Base-by-base conservation (phyloP, 2,797 vertebrate species). In the Chelonia mydas region DNA sequence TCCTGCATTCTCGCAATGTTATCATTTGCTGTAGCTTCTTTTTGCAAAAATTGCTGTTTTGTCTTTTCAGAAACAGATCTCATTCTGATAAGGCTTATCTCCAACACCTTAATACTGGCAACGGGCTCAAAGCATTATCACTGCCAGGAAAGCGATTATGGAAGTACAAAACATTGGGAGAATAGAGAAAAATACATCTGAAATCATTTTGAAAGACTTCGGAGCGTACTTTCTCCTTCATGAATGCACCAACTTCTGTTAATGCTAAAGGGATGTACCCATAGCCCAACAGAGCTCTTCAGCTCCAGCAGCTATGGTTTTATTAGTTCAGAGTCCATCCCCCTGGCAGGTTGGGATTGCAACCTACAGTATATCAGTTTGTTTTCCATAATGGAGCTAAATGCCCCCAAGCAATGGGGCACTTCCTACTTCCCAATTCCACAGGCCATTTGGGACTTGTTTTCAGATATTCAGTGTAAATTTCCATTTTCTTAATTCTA, bases 401-500 rank as follows among this genome's bases (percentile, higher is more conserved):
- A 87, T 81, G 59, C 15, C 81, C 79, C 51, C 9, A 59, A 37
- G 54, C 17, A 87, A 19, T 8, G 41, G 45, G 37, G 19, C 21
- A 86, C 33, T 86, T 0, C 0, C 3, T 1, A 49, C 3, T 81
- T 59, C 78, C 74, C 25, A 16, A 5, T 31, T 91, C 45, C 77
- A 51, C 6, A 78, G 12, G 17, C 9, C 54, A 68, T 74, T 57
- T 78, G 4, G 84, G 84, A 92, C 10, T 3, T 11, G 21, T 72
- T 72, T 41, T 25, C 68, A 41, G n/a, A 41, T 72, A 72, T 72
- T 72, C 68, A 72, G 8, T 41, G 21, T 72, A 83, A 1, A 1
- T 65, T 81, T 93, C 82, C 23, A 72, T 93, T 55, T 45, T 74
- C 28, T 81, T 77, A 89, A 57, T 51, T 57, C 28, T 80, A 90